These are phyloP conservation scores for Battus philenor DNA, from an alignment of 1,140 invertebrate genomes.

Conservation along the genomic window DNA sequence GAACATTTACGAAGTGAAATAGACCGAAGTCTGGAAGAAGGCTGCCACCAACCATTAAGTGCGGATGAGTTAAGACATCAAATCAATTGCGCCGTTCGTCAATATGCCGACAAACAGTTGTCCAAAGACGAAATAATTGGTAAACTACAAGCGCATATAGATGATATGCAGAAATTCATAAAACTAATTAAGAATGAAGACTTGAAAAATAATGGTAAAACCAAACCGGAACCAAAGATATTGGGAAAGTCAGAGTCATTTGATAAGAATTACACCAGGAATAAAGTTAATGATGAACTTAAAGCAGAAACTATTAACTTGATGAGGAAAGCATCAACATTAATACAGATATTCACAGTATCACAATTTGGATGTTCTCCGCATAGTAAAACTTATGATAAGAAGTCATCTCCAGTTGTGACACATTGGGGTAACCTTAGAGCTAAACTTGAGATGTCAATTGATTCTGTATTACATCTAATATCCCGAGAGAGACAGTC, in stretches of 20 bases:
- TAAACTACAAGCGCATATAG: constrained; percentile 97
- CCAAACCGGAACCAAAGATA: constrained; percentile 77
- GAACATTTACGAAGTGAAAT: constrained; percentile 90
- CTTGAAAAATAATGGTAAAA: constrained; percentile 78
- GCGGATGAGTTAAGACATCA: constrained; percentile 80
- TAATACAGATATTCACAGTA: constrained; percentile 94
- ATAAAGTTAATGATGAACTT: constrained; percentile 60
- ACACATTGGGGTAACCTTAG: constrained; percentile 96
- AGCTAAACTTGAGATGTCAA: constrained; percentile 93
- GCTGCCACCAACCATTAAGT: constrained; percentile 80
- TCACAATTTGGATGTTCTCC: constrained; percentile 95
- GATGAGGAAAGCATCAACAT: constrained; percentile 91
- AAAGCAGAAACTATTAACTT: constrained; percentile 82
- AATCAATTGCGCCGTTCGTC: constrained; percentile 80
- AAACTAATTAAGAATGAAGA: constrained; percentile 94
- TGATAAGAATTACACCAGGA: constrained; percentile 77
- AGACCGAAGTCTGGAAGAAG: constrained; percentile 81
- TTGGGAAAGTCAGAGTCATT: constrained; percentile 76
- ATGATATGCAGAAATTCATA: constrained; percentile 98
- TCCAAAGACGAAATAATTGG: constrained; percentile 91
- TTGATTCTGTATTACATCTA: constrained; percentile 85
- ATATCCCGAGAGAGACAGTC: constrained; percentile 74
- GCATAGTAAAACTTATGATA: constrained; percentile 93
- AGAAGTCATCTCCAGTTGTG: constrained; percentile 80
- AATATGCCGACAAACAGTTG: constrained; percentile 95